Conservation (phyloP, 2,797 vertebrate genomes). For the Eulemur rubriventer region DNA sequence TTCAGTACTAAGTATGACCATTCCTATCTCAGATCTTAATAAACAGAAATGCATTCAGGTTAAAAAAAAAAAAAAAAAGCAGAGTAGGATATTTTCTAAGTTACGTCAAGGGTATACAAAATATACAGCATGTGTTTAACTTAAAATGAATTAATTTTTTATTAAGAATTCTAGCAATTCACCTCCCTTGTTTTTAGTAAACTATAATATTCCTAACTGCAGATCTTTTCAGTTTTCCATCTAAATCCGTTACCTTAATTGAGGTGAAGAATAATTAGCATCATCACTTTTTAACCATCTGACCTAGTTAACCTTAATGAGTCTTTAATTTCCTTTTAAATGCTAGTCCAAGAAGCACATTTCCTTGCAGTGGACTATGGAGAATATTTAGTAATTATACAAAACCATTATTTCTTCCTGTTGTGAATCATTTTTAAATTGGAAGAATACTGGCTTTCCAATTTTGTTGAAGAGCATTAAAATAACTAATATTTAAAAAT, state of each 20-base stretch:
- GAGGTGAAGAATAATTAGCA: background rate
- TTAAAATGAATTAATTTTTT: background rate
- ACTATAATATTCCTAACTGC: background rate
- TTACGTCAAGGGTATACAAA: background rate
- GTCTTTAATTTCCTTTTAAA: background rate
- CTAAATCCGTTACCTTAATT: background rate
- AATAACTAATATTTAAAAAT: background rate
- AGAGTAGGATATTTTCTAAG: background rate
- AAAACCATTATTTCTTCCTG: background rate
- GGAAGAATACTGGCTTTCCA: background rate
- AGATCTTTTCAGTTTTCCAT: background rate
- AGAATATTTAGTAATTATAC: background rate
- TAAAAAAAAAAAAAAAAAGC: too few species aligned
- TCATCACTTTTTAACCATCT: background rate
- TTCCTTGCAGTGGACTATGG: background rate
- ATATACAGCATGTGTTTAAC: background rate
- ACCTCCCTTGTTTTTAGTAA: background rate
- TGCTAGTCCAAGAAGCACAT: background rate
- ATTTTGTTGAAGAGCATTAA: background rate
- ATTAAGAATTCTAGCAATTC: background rate
- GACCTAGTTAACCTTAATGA: slow-evolving; percentile 21
- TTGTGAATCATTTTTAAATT: background rate
- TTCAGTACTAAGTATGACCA: background rate
- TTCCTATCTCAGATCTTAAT: too few species aligned
- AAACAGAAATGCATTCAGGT: too few species aligned